Conservation (phyloP, 2,888 invertebrate genomes). For the Andrena bucephala region DNA sequence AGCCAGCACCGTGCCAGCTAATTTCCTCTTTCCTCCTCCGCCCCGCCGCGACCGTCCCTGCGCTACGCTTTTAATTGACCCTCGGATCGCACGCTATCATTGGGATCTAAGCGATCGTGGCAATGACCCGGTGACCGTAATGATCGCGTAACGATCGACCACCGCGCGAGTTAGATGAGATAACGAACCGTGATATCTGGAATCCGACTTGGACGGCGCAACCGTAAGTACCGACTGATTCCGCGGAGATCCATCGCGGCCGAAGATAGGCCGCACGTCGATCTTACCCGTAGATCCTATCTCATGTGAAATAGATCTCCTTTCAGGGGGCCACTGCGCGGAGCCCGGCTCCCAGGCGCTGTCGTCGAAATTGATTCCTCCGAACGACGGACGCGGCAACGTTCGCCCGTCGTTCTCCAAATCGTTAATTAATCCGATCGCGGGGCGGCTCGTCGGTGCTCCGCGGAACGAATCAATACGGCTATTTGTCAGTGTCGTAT, state of each 20-base stretch:
- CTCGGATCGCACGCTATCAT: constrained; percentile 76
- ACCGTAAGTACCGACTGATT: constrained; percentile 62
- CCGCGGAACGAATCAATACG: constrained; percentile 49
- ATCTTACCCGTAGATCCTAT: constrained; percentile 68
- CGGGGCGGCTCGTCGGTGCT: not conserved
- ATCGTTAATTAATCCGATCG: constrained; percentile 60
- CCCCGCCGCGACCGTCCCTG: constrained; percentile 52
- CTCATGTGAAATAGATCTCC: constrained; percentile 64
- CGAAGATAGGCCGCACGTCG: constrained; percentile 43
- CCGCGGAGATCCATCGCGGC: constrained; percentile 56
- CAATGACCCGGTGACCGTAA: constrained; percentile 82
- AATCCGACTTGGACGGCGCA: constrained; percentile 61
- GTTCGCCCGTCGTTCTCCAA: constrained; percentile 42
- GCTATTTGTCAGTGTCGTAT: constrained; percentile 65
- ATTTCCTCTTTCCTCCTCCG: constrained; percentile 68
- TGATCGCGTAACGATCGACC: constrained; percentile 80
- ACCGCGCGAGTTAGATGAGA: constrained; percentile 74
- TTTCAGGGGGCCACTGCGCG: not conserved
- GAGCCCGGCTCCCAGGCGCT: constrained; percentile 16
- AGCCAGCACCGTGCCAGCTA: constrained; percentile 53
- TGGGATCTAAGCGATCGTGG: constrained; percentile 80
- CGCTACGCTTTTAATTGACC: constrained; percentile 77
- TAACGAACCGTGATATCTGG: constrained; percentile 71
- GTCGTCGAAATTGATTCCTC: constrained; percentile 56
- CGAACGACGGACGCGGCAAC: constrained; percentile 25